phyloP scores from a whole-genome alignment of 2,888 invertebrate species.

The Apoderus coryli region DNA sequence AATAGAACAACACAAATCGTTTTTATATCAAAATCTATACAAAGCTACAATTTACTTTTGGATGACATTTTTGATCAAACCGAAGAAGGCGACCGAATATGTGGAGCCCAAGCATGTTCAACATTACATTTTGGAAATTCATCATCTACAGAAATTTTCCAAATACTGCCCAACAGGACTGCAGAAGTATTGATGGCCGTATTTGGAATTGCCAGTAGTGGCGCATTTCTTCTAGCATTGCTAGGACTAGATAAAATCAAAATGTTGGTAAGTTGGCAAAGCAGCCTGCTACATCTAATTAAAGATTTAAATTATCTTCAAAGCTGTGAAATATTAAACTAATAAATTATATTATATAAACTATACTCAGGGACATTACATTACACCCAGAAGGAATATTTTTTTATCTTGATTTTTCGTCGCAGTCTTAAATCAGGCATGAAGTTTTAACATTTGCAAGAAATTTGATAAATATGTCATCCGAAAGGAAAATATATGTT shows the following conservation, averaged over 20 bases:
- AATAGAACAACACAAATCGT: constrained; percentile 14
- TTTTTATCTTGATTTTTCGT: too few species aligned
- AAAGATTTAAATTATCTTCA: too few species aligned
- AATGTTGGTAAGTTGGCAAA: constrained; percentile 33
- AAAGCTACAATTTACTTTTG: constrained; percentile 26
- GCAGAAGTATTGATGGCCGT: constrained; percentile 30
- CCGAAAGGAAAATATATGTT: too few species aligned
- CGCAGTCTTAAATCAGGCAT: too few species aligned
- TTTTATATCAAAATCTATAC: constrained; percentile 1
- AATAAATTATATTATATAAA: too few species aligned
- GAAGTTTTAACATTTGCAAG: too few species aligned
- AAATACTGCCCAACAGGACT: constrained; percentile 28
- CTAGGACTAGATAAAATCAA: constrained; percentile 38
- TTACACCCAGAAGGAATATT: too few species aligned
- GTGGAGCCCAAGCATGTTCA: constrained; percentile 44
- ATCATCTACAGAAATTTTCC: constrained; percentile 17
- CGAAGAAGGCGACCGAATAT: constrained; percentile 41
- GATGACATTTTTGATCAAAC: constrained; percentile 39
- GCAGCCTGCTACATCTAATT: too few species aligned
- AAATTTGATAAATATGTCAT: too few species aligned
- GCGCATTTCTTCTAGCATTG: constrained; percentile 28
- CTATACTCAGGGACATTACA: too few species aligned
- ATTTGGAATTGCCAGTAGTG: constrained; percentile 31
- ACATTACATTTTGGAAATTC: constrained; percentile 18
- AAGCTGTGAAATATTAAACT: too few species aligned